These are phyloP conservation scores for Monodelphis domestica DNA, from an alignment of 2,797 vertebrate genomes.

Conservation along the genomic window DNA sequence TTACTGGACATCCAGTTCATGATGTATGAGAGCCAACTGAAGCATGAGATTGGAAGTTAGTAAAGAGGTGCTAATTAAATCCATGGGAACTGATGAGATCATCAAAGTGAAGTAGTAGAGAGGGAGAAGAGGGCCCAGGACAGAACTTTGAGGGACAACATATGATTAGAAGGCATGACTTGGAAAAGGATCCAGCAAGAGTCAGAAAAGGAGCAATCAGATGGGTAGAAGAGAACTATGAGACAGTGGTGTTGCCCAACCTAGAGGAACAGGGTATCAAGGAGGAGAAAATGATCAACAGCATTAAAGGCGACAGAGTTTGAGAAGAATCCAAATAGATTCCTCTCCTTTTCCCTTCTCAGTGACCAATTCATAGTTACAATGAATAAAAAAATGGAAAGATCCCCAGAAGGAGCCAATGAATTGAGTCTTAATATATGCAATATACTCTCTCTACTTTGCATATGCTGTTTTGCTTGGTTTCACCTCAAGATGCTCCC, in stretches of 20 bases:
- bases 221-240: neutral
- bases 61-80: too few species aligned
- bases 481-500: neutral
- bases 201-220: neutral
- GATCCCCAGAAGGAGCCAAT: neutral
- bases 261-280: neutral
- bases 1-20: too few species aligned
- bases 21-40: too few species aligned
- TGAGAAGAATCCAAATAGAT: neutral
- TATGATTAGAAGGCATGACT: neutral
- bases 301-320: neutral
- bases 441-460: neutral
- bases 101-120: neutral
- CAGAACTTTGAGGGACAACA: neutral
- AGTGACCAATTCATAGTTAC: neutral
- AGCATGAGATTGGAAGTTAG: too few species aligned
- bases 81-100: neutral
- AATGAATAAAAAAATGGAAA: neutral
- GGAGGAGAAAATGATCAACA: neutral
- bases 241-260: neutral
- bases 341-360: neutral
- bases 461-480: neutral
- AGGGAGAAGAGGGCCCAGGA: neutral
- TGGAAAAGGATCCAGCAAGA: neutral
- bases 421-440: neutral